Conservation (phyloP, 2,888 invertebrate genomes). For the Hipparchia sbordonii region DNA sequence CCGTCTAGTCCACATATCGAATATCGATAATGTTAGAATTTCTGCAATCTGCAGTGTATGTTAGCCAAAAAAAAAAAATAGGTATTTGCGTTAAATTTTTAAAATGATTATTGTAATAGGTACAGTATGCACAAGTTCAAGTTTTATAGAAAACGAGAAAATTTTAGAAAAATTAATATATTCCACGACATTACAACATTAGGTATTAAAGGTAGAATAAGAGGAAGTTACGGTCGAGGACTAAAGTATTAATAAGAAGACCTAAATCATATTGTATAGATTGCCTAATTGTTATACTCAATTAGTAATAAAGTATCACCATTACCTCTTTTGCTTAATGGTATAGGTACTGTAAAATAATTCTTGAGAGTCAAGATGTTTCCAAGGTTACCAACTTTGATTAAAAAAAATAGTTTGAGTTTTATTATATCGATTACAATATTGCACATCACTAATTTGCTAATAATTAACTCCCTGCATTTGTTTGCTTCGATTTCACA, state of each 20-base stretch:
- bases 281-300: no score
- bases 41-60: background rate
- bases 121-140: no score
- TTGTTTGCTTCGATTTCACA: constrained; percentile 71
- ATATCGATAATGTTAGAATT: constrained; percentile 52
- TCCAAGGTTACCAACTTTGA: no score
- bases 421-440: constrained; percentile 18
- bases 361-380: no score
- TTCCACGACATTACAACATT: background rate
- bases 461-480: constrained; percentile 65
- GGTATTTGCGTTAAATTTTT: no score
- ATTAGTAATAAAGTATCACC: no score
- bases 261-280: background rate
- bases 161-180: background rate
- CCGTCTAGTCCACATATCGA: constrained; percentile 49
- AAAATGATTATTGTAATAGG: no score
- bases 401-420: no score
- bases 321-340: no score
- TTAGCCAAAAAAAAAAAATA: no score
- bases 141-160: background rate
- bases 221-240: background rate
- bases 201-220: background rate
- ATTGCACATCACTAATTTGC: constrained; percentile 48
- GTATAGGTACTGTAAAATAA: no score
- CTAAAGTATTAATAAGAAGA: background rate